These are phyloP conservation scores for Protosalanx chinensis DNA, from an alignment of 2,797 vertebrate genomes.

Conservation along the genomic window DNA sequence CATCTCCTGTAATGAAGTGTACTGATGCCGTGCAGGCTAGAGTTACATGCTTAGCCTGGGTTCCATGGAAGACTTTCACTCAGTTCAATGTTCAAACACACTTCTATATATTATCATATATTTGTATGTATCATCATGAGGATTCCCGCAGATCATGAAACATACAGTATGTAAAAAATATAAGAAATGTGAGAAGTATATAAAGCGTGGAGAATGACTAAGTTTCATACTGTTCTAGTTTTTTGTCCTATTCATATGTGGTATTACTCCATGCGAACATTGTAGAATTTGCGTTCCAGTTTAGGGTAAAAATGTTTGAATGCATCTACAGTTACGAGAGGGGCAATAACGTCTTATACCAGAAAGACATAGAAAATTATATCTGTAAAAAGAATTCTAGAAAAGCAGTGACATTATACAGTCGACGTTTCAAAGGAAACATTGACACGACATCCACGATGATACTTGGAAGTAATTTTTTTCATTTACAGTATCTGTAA, in stretches of 20 bases:
- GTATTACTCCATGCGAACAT: slow-evolving; percentile 65
- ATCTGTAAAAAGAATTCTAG: slow-evolving; percentile 57
- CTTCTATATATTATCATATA: slow-evolving; percentile 54
- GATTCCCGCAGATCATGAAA: slow-evolving; percentile 60
- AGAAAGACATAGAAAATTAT: slow-evolving; percentile 67
- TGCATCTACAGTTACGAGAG: slow-evolving; percentile 69
- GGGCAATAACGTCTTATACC: slow-evolving; percentile 78
- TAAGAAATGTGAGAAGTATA: slow-evolving; percentile 60
- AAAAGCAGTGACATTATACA: slow-evolving; percentile 64
- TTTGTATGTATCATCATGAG: slow-evolving; percentile 65
- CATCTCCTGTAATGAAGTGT: slow-evolving; percentile 56
- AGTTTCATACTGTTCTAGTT: slow-evolving; percentile 66
- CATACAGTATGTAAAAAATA: slow-evolving; percentile 59
- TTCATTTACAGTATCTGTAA: slow-evolving; percentile 79
- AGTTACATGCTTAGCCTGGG: slow-evolving; percentile 61
- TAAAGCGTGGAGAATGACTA: slow-evolving; percentile 58
- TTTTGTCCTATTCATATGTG: slow-evolving; percentile 67
- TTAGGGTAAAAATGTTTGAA: slow-evolving; percentile 51
- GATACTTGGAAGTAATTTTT: slow-evolving; percentile 69
- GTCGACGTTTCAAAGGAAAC: slow-evolving; percentile 60
- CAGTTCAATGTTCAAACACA: slow-evolving; percentile 40
- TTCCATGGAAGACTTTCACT: slow-evolving; percentile 44
- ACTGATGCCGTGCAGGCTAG: slow-evolving; percentile 53
- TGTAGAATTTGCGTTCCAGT: slow-evolving; percentile 57
- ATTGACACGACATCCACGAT: slow-evolving; percentile 60